phyloP scores from a whole-genome alignment of 2,888 invertebrate genomes.

The Lacanobia wlatinum region DNA sequence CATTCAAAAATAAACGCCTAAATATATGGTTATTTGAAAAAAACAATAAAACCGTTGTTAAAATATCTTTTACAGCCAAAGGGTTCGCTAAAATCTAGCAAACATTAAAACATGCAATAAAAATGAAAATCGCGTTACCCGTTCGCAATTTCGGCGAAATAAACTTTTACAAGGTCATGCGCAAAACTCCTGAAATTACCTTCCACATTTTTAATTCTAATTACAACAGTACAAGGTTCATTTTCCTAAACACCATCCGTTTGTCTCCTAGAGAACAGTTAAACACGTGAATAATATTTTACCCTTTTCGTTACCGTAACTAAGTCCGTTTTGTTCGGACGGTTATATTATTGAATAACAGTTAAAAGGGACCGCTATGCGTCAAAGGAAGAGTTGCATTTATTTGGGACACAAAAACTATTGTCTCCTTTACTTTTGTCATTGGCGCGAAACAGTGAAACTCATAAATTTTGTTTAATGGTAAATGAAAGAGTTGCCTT shows the following conservation, averaged over 20 bases:
- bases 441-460: conserved; percentile 78
- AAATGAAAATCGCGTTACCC: conserved; percentile 77
- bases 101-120: conserved; percentile 76
- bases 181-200: conserved; percentile 23
- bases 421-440: conserved; percentile 75
- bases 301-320: conserved; percentile 86
- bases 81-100: conserved; percentile 78
- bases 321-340: conserved; percentile 81
- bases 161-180: conserved; percentile 67
- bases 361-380: conserved; percentile 84
- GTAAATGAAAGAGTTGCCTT: conserved; percentile 76
- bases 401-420: conserved; percentile 79
- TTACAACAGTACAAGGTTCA: conserved; percentile 41
- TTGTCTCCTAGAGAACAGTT: conserved; percentile 62
- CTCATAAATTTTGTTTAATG: conserved; percentile 83
- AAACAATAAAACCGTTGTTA: conserved; percentile 71
- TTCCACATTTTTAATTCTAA: conserved; percentile 13
- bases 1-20: conserved; percentile 65
- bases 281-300: conserved; percentile 74
- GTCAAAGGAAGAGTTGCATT: conserved; percentile 86
- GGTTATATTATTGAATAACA: conserved; percentile 75
- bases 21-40: conserved; percentile 55
- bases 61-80: conserved; percentile 75
- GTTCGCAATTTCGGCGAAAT: conserved; percentile 77
- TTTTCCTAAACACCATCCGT: conserved; percentile 11